Evolutionary conservation across 2,797 vertebrate species (phyloP), one percentile per base, ranked within the genome.

Genomic region (Tolypeutes matacus): DNA sequence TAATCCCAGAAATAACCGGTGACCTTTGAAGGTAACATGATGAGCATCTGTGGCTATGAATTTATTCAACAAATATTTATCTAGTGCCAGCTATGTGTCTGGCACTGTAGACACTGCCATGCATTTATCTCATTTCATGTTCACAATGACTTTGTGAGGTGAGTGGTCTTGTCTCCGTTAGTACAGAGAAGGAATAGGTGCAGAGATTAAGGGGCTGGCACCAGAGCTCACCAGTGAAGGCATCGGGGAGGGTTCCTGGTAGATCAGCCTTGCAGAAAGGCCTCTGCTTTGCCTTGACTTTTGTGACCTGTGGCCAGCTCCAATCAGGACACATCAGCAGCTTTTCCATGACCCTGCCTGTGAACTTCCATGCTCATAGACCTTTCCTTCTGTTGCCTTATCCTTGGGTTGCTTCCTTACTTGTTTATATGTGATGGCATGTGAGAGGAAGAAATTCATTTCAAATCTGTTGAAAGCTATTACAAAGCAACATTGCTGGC

Each of bases 91-190:
- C 20, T 12, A 0, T 23, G 3, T 34, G 7, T 64, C 21, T 0
- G 21, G 81, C 27, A 5, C 34, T 51, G 13, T 29, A 65, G 39
- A 31, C 7, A 1, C 9, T 23, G 21, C 46, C 51, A 0, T 2
- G 12, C 7, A 5, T 29, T 49, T 39, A 3, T 85, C 75, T 69
- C 69, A 20, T 29, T 36, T 58, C 11, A 6, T 4, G 5, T 8
- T 15, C 9, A 2, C 31, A 42, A 1, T 62, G 23, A 42, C 67
- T 73, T 18, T 81, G 39, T 70, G n/a, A 2, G 58, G 51, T 20
- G 0, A 14, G 8, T 7, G 60, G 17, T 7, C 15, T 31, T 29
- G 9, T 49, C 49, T 76, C 27, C 1, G 0, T 46, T 36, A 4
- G 17, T 25, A 12, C 36, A 15, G 49, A 23, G 15, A 17, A 5